phyloP scores from a whole-genome alignment of 2,888 invertebrate species.

The Andrena flavipes region DNA sequence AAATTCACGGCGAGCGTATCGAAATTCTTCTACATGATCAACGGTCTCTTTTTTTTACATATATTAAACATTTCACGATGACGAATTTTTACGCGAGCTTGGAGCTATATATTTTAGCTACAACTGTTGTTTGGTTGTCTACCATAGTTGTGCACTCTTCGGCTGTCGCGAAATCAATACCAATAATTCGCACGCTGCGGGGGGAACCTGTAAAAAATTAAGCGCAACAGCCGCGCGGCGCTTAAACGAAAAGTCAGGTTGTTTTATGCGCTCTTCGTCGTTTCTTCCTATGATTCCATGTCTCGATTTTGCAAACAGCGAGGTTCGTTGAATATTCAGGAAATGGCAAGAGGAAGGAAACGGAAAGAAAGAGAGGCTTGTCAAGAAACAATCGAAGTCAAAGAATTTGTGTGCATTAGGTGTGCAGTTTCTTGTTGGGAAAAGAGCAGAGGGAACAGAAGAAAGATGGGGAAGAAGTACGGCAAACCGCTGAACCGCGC shows the following conservation, averaged over 20 bases:
- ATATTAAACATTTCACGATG: conserved; percentile 4
- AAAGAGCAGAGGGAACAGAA: not conserved
- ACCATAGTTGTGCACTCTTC: not conserved
- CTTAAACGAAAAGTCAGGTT: not conserved
- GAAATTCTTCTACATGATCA: not conserved
- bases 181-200: not conserved
- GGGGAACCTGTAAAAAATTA: not conserved
- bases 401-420: conserved; percentile 17
- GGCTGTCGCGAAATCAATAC: not conserved
- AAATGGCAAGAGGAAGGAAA: not conserved
- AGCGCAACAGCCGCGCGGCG: too few species aligned
- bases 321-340: not conserved
- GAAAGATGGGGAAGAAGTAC: not conserved
- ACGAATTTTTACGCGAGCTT: conserved; percentile 10
- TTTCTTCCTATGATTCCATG: not conserved
- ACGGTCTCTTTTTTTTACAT: not conserved
- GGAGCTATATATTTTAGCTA: not conserved
- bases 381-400: not conserved
- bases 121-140: not conserved
- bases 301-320: not conserved
- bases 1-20: conserved; percentile 7
- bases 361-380: not conserved
- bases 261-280: not conserved
- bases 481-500: conserved; percentile 14
- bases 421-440: not conserved